These are phyloP conservation scores for Drosophila paucipuncta DNA, from an alignment of 2,888 invertebrate genomes.

Conservation along the genomic window DNA sequence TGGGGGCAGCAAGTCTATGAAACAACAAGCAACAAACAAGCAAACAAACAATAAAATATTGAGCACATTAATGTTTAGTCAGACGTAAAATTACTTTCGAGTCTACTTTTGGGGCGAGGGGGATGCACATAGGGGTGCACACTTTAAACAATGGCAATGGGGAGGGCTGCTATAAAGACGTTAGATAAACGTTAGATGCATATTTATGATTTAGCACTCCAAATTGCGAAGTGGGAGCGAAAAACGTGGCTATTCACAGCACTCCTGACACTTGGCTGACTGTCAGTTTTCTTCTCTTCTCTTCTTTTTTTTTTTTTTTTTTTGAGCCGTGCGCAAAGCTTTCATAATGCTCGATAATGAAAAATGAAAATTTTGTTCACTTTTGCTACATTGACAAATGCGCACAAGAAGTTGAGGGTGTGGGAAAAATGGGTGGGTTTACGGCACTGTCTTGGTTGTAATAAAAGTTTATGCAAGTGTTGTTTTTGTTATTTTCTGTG, in stretches of 20 bases:
- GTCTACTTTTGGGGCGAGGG: conserved; percentile 73
- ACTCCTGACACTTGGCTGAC: conserved; percentile 49
- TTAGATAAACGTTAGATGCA: conserved; percentile 80
- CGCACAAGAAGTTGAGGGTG: conserved; percentile 3
- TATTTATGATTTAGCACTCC: conserved; percentile 79
- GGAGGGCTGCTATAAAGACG: conserved; percentile 68
- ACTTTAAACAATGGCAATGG: conserved; percentile 75
- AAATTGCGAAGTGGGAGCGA: conserved; percentile 23
- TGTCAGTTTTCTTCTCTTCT: conserved; percentile 48
- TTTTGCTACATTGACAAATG: conserved; percentile 81
- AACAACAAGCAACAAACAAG: conserved; percentile 83
- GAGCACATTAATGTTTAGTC: conserved; percentile 86
- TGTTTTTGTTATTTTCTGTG: conserved; percentile 31
- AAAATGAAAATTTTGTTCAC: conserved; percentile 75
- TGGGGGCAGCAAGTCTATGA: conserved; percentile 34
- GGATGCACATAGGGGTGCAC: conserved; percentile 27
- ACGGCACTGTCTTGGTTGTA: conserved; percentile 47
- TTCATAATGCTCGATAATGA: conserved; percentile 83
- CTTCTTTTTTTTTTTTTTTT: neutral
- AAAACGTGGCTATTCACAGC: conserved; percentile 38
- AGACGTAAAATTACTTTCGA: conserved; percentile 86
- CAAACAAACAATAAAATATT: conserved; percentile 86
- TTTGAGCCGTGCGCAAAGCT: conserved; percentile 58
- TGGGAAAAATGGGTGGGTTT: conserved; percentile 8
- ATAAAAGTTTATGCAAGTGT: conserved; percentile 83